A percentile compares a stretch with the other conserved stretches of the same genome.
phyloP scores from a whole-genome alignment of 2,888 invertebrate genomes.

The Siphlonurus alternatus region DNA sequence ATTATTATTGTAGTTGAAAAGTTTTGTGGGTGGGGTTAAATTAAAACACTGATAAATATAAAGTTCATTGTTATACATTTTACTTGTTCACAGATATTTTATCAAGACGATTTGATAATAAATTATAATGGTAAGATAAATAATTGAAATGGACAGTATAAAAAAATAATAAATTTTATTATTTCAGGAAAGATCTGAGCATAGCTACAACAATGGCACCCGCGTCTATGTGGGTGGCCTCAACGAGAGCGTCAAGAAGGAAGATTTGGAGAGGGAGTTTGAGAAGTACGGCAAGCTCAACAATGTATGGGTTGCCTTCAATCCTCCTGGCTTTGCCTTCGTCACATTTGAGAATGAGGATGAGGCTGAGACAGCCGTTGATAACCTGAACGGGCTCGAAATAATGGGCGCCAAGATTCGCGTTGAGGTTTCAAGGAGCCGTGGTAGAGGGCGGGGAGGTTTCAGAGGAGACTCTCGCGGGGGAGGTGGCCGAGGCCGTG shows the following conservation, averaged over 20 bases:
- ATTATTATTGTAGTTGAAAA: too few relatives aligned
- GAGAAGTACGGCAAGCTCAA: constrained; percentile 83
- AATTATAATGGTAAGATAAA: background rate
- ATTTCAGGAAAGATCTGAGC: background rate
- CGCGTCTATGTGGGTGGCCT: constrained; percentile 83
- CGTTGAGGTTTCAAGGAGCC: constrained; percentile 73
- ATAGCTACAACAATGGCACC: constrained; percentile 32
- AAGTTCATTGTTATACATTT: too few relatives aligned
- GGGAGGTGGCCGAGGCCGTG: constrained; percentile 37
- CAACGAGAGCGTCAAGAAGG: constrained; percentile 76
- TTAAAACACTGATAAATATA: too few relatives aligned
- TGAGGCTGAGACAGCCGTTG: constrained; percentile 81
- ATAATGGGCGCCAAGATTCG: constrained; percentile 73
- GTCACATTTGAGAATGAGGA: constrained; percentile 79
- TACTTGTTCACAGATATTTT: background rate
- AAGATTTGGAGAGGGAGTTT: constrained; percentile 79
- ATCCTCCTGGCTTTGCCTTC: constrained; percentile 88
- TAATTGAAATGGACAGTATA: background rate
- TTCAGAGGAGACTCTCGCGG: constrained; percentile 39
- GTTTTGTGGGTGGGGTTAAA: too few relatives aligned
- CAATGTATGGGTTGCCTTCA: constrained; percentile 86
- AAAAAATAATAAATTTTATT: background rate
- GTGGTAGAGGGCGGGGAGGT: constrained; percentile 51
- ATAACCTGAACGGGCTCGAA: constrained; percentile 73
- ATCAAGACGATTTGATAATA: background rate